Conservation (phyloP, 2,797 vertebrate genomes). For the Lithobates pipiens region DNA sequence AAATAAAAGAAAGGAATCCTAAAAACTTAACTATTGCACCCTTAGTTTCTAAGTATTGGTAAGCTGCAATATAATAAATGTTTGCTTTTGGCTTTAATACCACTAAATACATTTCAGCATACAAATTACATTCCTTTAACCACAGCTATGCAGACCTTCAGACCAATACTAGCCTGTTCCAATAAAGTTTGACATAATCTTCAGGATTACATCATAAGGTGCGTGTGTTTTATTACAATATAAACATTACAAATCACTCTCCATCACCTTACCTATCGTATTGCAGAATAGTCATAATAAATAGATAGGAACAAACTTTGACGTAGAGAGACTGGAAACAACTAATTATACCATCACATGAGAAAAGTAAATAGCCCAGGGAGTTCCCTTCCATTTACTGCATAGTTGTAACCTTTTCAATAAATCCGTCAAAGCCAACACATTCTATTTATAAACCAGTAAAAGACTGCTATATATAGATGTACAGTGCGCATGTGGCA, state of each 20-base stretch:
- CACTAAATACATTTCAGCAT: no score
- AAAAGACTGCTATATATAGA: not conserved
- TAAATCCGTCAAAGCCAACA: not conserved
- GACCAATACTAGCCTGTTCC: not conserved
- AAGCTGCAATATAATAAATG: no score
- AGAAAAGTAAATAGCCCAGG: not conserved
- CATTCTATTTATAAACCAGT: not conserved
- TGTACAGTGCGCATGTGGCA: no score
- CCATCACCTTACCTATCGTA: not conserved
- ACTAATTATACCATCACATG: not conserved
- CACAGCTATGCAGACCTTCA: not conserved
- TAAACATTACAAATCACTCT: not conserved
- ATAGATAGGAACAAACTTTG: not conserved
- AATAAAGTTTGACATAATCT: not conserved
- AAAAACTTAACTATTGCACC: no score
- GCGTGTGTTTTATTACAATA: not conserved
- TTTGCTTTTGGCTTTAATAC: no score
- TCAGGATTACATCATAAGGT: slow-evolving; percentile 9
- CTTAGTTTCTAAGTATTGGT: no score
- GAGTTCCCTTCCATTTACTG: not conserved
- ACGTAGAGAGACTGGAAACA: slow-evolving; percentile 17
- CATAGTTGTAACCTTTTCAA: not conserved
- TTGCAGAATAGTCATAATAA: not conserved
- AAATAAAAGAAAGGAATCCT: no score
- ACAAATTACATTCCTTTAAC: not conserved